Conservation (phyloP, 2,888 invertebrate genomes). For the Chromoteleia sp. region DNA sequence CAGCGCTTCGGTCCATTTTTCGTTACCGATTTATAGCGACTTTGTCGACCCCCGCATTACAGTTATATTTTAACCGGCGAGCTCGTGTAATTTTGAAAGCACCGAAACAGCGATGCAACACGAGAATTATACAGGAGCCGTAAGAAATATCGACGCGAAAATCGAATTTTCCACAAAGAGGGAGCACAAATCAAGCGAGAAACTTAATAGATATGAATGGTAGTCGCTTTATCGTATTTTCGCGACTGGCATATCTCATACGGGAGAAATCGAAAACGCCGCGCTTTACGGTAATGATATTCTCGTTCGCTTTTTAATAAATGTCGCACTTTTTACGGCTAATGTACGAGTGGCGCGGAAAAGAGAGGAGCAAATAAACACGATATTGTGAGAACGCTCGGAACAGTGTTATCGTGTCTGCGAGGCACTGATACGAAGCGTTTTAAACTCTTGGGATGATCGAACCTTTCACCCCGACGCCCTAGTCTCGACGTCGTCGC, state of each 20-base stretch:
- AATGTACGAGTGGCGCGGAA: background rate
- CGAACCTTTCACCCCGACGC: slow-evolving; percentile 6
- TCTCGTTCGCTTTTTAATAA: slow-evolving; percentile 9
- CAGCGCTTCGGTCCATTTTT: slow-evolving; percentile 61
- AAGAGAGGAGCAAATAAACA: background rate
- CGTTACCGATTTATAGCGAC: slow-evolving; percentile 59
- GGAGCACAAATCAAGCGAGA: slow-evolving; percentile 45
- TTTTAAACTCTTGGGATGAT: slow-evolving; percentile 39
- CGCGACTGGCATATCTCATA: background rate
- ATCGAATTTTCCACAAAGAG: slow-evolving; percentile 49
- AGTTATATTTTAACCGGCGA: slow-evolving; percentile 54
- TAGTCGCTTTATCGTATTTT: slow-evolving; percentile 34
- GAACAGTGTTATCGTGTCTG: slow-evolving; percentile 4
- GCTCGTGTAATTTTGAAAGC: slow-evolving; percentile 56
- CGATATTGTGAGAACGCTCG: background rate
- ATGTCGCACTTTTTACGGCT: slow-evolving; percentile 1
- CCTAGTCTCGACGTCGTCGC: slow-evolving; percentile 16
- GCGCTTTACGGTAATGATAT: slow-evolving; percentile 25
- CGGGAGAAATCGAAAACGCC: slow-evolving; percentile 20
- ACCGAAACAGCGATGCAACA: slow-evolving; percentile 47
- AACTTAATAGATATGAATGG: slow-evolving; percentile 50
- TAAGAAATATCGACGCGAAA: slow-evolving; percentile 52
- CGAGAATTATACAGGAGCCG: slow-evolving; percentile 53
- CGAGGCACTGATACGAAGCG: slow-evolving; percentile 13
- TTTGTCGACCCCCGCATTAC: slow-evolving; percentile 60